A percentile compares a stretch with the other conserved stretches of the same genome.
Evolutionary conservation across 2,113 vertebrate genomes (phyloP).

Genomic region (Fukomys damarensis): DNA sequence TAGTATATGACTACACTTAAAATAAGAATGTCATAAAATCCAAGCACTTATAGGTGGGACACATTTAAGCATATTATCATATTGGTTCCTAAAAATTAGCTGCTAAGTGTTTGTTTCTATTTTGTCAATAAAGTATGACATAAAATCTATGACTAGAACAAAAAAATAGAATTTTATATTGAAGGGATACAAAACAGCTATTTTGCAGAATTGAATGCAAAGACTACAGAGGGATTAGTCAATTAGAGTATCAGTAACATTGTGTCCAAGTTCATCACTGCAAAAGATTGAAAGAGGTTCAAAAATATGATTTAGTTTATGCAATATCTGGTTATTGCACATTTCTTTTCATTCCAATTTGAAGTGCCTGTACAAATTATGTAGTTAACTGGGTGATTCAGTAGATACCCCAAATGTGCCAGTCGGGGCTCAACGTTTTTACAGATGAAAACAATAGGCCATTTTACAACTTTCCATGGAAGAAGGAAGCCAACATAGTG

Average conservation of each 20-base stretch:
- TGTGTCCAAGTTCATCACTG: too few species aligned
- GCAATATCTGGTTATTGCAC: not conserved
- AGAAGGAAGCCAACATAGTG: too few species aligned
- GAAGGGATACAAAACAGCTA: not conserved
- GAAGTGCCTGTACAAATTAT: not conserved
- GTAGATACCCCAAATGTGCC: rapidly evolving
- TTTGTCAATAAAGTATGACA: not conserved
- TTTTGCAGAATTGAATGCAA: not conserved
- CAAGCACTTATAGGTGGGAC: not conserved
- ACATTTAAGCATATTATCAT: not conserved
- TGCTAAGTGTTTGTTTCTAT: not conserved
- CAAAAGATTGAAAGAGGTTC: not conserved
- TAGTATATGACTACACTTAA: not conserved
- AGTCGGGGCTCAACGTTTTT: not conserved
- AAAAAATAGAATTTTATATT: not conserved
- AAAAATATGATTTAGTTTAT: not conserved
- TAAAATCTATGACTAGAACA: not conserved
- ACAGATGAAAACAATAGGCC: not conserved
- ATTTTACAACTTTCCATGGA: not conserved
- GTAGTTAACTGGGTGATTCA: not conserved
- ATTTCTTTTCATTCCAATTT: not conserved
- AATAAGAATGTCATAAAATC: not conserved
- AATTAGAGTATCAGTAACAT: not conserved
- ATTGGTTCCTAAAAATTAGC: not conserved
- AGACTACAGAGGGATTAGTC: not conserved